A percentile compares a stretch with the other conserved stretches of the same genome.
phyloP scores from a whole-genome alignment of 1,140 invertebrate species.

The Druon quercuslanigerum region DNA sequence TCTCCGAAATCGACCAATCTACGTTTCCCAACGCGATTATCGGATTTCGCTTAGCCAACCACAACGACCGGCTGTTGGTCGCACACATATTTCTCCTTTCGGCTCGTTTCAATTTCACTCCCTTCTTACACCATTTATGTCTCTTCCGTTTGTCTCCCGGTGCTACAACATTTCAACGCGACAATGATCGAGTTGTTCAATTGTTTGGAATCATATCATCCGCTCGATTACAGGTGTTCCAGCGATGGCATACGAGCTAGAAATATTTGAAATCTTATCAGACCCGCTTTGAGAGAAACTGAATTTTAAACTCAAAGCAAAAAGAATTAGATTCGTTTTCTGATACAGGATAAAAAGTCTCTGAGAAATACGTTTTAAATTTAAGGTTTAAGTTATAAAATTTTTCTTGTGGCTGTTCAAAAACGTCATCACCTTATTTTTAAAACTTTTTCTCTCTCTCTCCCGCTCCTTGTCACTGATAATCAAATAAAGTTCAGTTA shows the following conservation, averaged over 20 bases:
- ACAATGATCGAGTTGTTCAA: conserved; percentile 42
- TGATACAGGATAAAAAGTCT: too few species aligned
- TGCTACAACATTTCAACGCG: neutral
- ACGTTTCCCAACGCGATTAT: conserved; percentile 60
- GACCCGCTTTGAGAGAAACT: neutral
- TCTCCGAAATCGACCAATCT: conserved; percentile 59
- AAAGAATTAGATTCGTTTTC: neutral
- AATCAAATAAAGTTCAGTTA: too few species aligned
- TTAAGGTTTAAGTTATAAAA: too few species aligned
- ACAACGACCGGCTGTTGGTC: conserved; percentile 36
- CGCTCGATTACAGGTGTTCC: conserved; percentile 5
- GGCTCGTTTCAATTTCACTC: conserved; percentile 54
- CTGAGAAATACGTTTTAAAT: too few species aligned
- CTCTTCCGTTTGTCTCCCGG: conserved; percentile 7
- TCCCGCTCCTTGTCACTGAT: too few species aligned
- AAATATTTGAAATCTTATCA: conserved; percentile 5
- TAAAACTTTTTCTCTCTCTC: too few species aligned
- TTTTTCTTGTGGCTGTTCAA: too few species aligned
- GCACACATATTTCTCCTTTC: conserved; percentile 49
- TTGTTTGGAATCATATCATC: conserved; percentile 36
- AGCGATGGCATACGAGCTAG: neutral
- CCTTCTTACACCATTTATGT: neutral
- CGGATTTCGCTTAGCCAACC: conserved; percentile 64
- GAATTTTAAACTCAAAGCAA: conserved; percentile 1
- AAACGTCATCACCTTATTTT: too few species aligned